Evolutionary conservation across 2,797 vertebrate species (phyloP), one percentile per base, ranked within the genome.

Genomic region (Crenichthys baileyi): DNA sequence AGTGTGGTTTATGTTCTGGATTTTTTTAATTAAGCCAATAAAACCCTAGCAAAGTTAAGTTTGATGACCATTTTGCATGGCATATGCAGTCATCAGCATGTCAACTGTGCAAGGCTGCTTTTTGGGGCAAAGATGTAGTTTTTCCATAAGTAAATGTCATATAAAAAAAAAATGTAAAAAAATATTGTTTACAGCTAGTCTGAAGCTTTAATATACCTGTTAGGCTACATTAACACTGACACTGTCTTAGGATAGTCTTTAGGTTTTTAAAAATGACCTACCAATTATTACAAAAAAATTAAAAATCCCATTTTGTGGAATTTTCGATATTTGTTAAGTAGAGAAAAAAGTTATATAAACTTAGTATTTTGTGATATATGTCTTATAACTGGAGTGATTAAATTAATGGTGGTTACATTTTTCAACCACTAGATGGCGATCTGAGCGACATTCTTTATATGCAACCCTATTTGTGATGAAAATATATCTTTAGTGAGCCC

Each of bases 361-460:
- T 46, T 5, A 16, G 6, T 26, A 26, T 48, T 48, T 9, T 41
- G 3, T 39, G 24, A 4, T 24, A 12, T 70, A 48, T 18, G 7
- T 26, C 13, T 26, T 6, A 26, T 16, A 24, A 70, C 48, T n/a
- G 0, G 7, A 46, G 7, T 26, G 18, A 13, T 22, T 65, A 48
- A 24, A 15, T 63, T 1, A 55, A 55, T 31, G 31, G 24, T 24
- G 73, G 41, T 0, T 63, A 6, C 39, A 61, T 0, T 39, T 70
- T 39, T 70, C 7, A 7, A 63, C 85, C 92, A 92, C 82, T 68
- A n/a, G 90, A 76, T 85, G 91, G 88, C 73, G 2, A 72, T 41
- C 16, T 79, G 31, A 15, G 9, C 56, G 22, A 76, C 55, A 18
- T 63, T 81, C 75, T 74, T 26, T 58, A 24, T 7, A 1, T 26